Conservation (phyloP, 2,888 invertebrate genomes). For the Hedychridium roseum region DNA sequence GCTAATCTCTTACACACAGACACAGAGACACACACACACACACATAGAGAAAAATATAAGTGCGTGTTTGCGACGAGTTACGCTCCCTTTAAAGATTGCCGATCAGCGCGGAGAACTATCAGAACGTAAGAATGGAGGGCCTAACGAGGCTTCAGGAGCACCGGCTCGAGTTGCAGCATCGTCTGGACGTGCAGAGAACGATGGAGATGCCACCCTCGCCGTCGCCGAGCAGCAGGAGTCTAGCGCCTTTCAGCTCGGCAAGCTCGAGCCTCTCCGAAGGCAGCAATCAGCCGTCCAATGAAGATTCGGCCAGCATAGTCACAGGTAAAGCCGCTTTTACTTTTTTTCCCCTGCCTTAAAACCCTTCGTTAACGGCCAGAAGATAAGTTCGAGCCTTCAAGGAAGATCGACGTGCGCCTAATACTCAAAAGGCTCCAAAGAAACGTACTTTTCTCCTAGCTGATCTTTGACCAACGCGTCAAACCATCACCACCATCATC, state of each 20-base stretch:
- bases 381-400: neutral
- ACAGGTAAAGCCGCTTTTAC: constrained; percentile 72
- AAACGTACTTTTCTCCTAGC: constrained; percentile 12
- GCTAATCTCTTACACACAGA: constrained; percentile 55
- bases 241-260: constrained; percentile 86
- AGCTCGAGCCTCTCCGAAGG: constrained; percentile 86
- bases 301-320: constrained; percentile 80
- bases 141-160: constrained; percentile 62
- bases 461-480: constrained; percentile 23
- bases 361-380: constrained; percentile 1
- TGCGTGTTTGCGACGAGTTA: too few species aligned
- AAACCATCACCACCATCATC: constrained; percentile 50
- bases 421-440: constrained; percentile 7
- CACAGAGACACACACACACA: too few species aligned
- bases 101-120: constrained; percentile 57
- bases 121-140: constrained; percentile 62
- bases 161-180: constrained; percentile 60
- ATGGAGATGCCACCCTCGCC: constrained; percentile 77
- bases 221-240: constrained; percentile 83
- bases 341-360: constrained; percentile 24
- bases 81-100: constrained; percentile 59
- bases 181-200: constrained; percentile 63
- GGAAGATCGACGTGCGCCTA: neutral
- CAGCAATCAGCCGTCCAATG: constrained; percentile 65
- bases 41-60: too few species aligned